phyloP scores from a whole-genome alignment of 2,113 vertebrate species.

The Mionectes macconnelli region DNA sequence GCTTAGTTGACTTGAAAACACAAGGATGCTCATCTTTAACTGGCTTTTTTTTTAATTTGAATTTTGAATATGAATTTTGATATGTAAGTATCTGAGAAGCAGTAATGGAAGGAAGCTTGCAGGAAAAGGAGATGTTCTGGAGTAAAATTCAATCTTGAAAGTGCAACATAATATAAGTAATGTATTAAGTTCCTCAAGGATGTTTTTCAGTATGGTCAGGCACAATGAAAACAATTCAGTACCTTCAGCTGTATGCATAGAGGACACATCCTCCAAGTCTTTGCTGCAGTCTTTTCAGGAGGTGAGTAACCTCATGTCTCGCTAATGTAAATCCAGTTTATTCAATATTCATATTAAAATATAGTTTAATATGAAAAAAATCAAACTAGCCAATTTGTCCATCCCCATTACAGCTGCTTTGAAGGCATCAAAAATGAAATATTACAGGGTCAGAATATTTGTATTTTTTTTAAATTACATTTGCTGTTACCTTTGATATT shows the following conservation, averaged over 20 bases:
- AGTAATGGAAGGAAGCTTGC: not conserved
- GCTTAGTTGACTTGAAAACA: not conserved
- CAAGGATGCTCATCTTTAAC: not conserved
- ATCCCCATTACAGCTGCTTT: not conserved
- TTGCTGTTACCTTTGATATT: not conserved
- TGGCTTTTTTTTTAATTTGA: not conserved
- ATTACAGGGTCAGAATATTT: not conserved
- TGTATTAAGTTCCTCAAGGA: not conserved
- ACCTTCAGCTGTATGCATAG: not conserved
- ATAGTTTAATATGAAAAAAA: not conserved
- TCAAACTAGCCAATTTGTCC: not conserved
- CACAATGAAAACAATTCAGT: not conserved
- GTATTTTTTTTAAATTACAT: not conserved
- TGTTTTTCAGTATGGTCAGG: not conserved
- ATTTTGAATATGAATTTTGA: too few species aligned
- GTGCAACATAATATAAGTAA: not conserved
- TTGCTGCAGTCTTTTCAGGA: not conserved
- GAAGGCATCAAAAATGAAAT: not conserved
- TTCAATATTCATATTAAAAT: not conserved
- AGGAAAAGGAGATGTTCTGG: not conserved
- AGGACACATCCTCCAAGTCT: not conserved
- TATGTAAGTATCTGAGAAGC: not conserved
- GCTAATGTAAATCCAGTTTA: not conserved
- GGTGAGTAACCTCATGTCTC: not conserved
- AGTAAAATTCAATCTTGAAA: not conserved